Base-by-base conservation (phyloP, 1,140 invertebrate genomes). In the Campodea augens region DNA sequence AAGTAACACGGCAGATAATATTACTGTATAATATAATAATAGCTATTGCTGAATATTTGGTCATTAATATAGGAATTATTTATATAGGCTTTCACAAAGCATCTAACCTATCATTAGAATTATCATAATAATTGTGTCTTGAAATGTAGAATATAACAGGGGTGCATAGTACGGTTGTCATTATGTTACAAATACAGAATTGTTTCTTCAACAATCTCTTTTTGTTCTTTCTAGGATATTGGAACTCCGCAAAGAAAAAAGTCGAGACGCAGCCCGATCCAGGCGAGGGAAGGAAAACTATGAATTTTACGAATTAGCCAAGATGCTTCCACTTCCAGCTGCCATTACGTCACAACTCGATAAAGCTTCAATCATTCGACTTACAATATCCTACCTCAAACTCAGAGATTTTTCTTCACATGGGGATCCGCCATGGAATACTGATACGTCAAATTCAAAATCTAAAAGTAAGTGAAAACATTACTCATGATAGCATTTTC, bases 261-360 rank as follows among this genome's bases (percentile, higher is more conserved):
- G 87, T 38, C 71, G 91, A 55, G 91, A 97, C 63, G 92, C 92
- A 25, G 93, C 93, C 1, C 71, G 92, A 40, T 91, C 86, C 5
- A 67, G 93, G 25, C 73, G 92, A 27, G 91, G 91, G 21, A 97
- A 97, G 58, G 93, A 97, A 66, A 98, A 98, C 68, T 93, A 85
- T 60, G 92, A 97, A 66, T 98, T 97, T 67, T 95, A 95, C 68
- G 91, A 96, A 67, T 68, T 98, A 62, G 91, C 92, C 48, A 96
- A 96, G 69, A 86, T 98, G 81, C 68, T 98, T 51, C 92, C 92
- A 0, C 71, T 97, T 27, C 92, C 92, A 1, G 80, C 85, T 2
- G 91, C 91, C 55, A 97, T 97, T 61, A 97, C 92, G 51, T 88
- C 84, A 51, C 93, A 97, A 65, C 70, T 97, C 67, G 93, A 98